phyloP scores from a whole-genome alignment of 2,888 invertebrate species.

The Pollenia labialis region DNA sequence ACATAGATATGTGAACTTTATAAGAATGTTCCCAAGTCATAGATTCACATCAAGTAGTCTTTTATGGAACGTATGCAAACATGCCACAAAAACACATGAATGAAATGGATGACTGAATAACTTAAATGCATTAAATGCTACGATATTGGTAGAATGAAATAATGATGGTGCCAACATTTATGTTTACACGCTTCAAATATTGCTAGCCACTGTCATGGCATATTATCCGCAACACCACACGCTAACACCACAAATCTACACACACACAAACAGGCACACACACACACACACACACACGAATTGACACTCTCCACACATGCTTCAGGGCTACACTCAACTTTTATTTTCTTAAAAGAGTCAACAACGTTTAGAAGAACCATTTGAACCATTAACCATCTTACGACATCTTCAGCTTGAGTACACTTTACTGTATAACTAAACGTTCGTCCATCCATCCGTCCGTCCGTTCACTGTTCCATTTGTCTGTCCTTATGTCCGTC shows the following conservation, averaged over 20 bases:
- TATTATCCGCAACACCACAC: constrained; percentile 73
- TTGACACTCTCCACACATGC: background rate
- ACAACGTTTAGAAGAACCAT: constrained; percentile 43
- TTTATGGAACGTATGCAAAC: constrained; percentile 49
- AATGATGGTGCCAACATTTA: constrained; percentile 72
- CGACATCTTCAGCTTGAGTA: constrained; percentile 66
- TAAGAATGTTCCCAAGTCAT: constrained; percentile 33
- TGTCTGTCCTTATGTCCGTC: background rate
- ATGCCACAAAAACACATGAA: constrained; percentile 33
- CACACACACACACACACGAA: background rate
- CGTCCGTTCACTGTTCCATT: constrained; percentile 1
- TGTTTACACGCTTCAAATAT: constrained; percentile 74
- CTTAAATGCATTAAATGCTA: constrained; percentile 31
- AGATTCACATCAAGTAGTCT: constrained; percentile 69
- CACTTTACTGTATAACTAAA: constrained; percentile 25
- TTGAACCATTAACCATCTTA: constrained; percentile 59
- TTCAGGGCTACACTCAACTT: constrained; percentile 18
- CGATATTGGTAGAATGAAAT: constrained; percentile 38
- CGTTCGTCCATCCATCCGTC: background rate
- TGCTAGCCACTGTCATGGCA: constrained; percentile 74
- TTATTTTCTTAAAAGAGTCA: constrained; percentile 10
- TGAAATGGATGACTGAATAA: constrained; percentile 28
- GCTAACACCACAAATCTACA: constrained; percentile 53
- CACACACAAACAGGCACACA: constrained; percentile 15
- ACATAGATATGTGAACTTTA: background rate